These are phyloP conservation scores for Colostygia pectinataria DNA, from an alignment of 2,888 invertebrate genomes.

Conservation along the genomic window DNA sequence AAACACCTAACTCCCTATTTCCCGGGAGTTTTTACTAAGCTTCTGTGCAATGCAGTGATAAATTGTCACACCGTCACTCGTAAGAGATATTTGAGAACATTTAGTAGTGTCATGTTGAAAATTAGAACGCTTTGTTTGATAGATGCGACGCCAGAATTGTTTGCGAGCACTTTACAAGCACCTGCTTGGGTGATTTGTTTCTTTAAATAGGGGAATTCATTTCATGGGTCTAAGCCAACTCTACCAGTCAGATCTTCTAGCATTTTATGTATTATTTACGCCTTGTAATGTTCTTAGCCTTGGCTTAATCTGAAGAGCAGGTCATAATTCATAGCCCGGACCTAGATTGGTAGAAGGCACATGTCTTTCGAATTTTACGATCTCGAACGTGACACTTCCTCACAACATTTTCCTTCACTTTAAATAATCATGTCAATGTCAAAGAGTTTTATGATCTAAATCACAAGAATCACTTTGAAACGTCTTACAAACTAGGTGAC, in stretches of 20 bases:
- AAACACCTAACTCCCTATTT: conserved; percentile 6
- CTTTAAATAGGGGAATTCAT: conserved; percentile 7
- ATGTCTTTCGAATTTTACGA: too few species aligned
- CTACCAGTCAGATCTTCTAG: not conserved
- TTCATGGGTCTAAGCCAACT: conserved; percentile 5
- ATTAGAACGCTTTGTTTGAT: conserved; percentile 18
- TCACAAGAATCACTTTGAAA: too few species aligned
- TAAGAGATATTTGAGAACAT: conserved; percentile 12
- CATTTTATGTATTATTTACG: too few species aligned
- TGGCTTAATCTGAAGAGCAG: too few species aligned
- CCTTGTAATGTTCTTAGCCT: too few species aligned
- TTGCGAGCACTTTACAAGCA: conserved; percentile 15
- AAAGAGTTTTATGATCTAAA: too few species aligned
- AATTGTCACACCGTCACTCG: conserved; percentile 6
- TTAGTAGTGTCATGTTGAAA: conserved; percentile 19
- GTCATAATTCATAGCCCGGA: too few species aligned
- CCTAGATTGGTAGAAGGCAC: too few species aligned
- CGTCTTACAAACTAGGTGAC: too few species aligned
- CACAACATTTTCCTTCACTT: too few species aligned
- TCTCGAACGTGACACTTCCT: too few species aligned
- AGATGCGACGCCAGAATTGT: conserved; percentile 15
- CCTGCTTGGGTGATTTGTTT: conserved; percentile 7
- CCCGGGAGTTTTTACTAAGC: conserved; percentile 6
- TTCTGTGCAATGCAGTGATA: conserved; percentile 12
- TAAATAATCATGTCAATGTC: too few species aligned